Base-by-base conservation (phyloP, 2,888 invertebrate species). In the Eilema depressum region DNA sequence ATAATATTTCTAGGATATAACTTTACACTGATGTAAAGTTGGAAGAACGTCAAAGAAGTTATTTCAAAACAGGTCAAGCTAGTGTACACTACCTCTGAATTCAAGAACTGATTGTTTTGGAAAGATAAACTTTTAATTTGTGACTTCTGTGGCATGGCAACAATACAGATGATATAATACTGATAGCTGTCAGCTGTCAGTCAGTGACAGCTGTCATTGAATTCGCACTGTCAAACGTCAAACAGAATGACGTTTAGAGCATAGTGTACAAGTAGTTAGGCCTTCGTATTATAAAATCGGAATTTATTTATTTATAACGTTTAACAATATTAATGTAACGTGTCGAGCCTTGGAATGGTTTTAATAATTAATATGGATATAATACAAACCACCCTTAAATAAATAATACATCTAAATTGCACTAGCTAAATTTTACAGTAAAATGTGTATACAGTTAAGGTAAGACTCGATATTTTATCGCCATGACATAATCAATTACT, bases 361-460 rank as follows among this genome's bases (percentile, higher is more conserved):
- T 83, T 80, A 81, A 85, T 80, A 80, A 83, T 85, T 80, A 85
- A 82, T 85, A 85, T 82, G 82, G 85, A 86, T 66, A 63, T 83
- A 74, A 82, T 86, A 89, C 86, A 89, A 88, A 89, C 86, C 89
- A 88, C 86, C 83, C 84, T 85, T 86, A 88, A 88, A 89, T 90
- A 90, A 89, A 89, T 90, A 88, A 87, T 87, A 89, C 80, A 84
- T 76, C 91, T 92, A 92, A 92, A 93, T 93, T 93, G 89, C 89
- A 90, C 93, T 93, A 93, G 81, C 92, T 92, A 92, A 81, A 85
- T 86, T 86, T 86, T 83, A 88, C 80, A 83, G 77, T 82, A 76
- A 73, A 75, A 53, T 63, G 37, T 76, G 67, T 75, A 26, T 70
- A 62, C 77, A 73, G 73, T 74, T 76, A 72, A 77, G 68, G 60